phyloP scores from a whole-genome alignment of 2,113 vertebrate species.

The Maylandia zebra region DNA sequence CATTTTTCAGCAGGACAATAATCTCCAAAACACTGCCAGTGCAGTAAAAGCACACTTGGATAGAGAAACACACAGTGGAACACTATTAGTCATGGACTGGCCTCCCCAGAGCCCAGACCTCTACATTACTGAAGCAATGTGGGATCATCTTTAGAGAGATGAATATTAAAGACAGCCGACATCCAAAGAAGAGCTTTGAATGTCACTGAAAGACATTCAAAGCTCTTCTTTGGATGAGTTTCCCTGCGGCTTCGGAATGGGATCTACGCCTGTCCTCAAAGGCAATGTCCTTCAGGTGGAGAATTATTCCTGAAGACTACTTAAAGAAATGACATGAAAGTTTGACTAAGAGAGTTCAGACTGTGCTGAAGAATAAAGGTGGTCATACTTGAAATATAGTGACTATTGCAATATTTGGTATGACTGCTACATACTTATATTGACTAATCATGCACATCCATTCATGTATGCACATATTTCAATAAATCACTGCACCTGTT shows the following conservation, averaged over 20 bases:
- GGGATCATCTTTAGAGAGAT: background rate
- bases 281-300: slow-evolving; percentile 70
- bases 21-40: background rate
- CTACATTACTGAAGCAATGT: background rate
- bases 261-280: slow-evolving; percentile 88
- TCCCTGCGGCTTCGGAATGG: slow-evolving; percentile 94
- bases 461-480: background rate
- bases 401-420: background rate
- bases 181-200: background rate
- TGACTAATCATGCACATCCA: background rate
- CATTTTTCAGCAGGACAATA: background rate
- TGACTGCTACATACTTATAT: background rate
- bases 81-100: background rate
- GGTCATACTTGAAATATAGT: background rate
- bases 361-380: background rate
- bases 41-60: background rate
- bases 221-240: slow-evolving; percentile 56
- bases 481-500: background rate
- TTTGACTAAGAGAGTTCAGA: background rate
- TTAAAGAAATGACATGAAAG: background rate
- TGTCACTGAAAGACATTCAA: background rate
- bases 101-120: background rate
- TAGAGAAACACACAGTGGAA: background rate
- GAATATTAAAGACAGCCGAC: background rate
- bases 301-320: background rate